A percentile compares a stretch with the other conserved stretches of the same genome.
Evolutionary conservation across 2,113 vertebrate genomes (phyloP).

Genomic region (Grallaria varia): DNA sequence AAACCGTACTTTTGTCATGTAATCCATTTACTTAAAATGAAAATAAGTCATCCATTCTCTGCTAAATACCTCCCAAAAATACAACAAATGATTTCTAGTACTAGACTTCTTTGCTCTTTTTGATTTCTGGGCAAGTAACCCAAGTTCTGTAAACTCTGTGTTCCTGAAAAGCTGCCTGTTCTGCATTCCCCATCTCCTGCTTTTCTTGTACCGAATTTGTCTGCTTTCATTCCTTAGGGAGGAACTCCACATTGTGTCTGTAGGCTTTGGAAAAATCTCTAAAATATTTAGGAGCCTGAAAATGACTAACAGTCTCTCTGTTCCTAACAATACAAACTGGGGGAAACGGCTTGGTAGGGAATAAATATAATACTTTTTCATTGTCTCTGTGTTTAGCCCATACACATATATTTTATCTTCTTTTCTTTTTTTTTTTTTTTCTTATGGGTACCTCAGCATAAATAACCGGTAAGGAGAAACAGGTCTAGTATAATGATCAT

Average conservation of each 20-base stretch:
- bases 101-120: background rate
- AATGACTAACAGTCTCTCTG: background rate
- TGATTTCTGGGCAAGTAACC: background rate
- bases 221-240: background rate
- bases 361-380: background rate
- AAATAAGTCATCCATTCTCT: background rate
- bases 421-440: background rate
- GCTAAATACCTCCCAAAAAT: background rate
- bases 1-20: background rate
- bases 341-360: background rate
- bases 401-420: background rate
- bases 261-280: background rate
- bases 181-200: background rate
- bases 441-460: background rate
- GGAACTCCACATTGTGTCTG: background rate
- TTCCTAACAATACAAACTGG: background rate
- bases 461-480: background rate
- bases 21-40: background rate
- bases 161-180: background rate
- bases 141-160: background rate
- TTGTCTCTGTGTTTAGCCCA: background rate
- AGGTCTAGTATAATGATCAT: background rate
- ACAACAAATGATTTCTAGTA: background rate
- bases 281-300: conserved; percentile 5
- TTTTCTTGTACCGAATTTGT: background rate